Evolutionary conservation across 2,888 invertebrate genomes (phyloP), one percentile per base, ranked within the genome.

Genomic region (Aradus depressus): DNA sequence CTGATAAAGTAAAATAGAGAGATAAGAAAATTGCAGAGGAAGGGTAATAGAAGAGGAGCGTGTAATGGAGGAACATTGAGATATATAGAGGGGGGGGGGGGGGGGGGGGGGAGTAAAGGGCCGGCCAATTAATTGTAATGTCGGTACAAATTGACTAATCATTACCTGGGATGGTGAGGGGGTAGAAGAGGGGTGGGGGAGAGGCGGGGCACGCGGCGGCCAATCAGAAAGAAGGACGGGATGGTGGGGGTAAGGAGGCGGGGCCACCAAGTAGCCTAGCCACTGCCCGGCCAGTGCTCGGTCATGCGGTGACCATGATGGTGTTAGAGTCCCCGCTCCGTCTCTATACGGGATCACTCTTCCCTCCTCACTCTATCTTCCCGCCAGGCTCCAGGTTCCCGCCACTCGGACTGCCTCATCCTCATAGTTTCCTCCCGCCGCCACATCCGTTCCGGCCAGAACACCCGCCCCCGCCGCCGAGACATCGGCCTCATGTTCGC

Each of bases 391-490:
- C 57, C 37, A 43, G 60, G 37, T 60, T 60, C 38, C 58, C 59
- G 50, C 51, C 53, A 14, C 53, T 56, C 48, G 54, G 54, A 28
- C 56, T 59, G 51, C 59, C 59, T 44, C 60, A 54, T 43, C 60
- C 47, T 38, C 60, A 54, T 43, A 58, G 56, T 60, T 67, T 55
- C 65, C 66, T 61, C 53, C 66, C 54, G 50, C 63, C 37, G 67
- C 70, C 37, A 69, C 70, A 34, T 68, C 69, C 70, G 55, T 65
- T 67, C 59, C 58, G 63, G 55, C 60, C 51, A 61, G 60, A 51
- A 60, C 52, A 45, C 55, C 70, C 59, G 72, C 72, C 51, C 50
- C 59, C 39, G 44, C 23, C 44, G 44, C 32, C 57, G 28, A 5
- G 51, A 52, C 39, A 47, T 35, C 34, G 50, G 44, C 39, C 45